Percentiles rank a stretch among this genome's conserved stretches.
These are phyloP conservation scores for Pseudachorutes palmiensis DNA, from an alignment of 1,140 invertebrate genomes.

Conservation along the genomic window DNA sequence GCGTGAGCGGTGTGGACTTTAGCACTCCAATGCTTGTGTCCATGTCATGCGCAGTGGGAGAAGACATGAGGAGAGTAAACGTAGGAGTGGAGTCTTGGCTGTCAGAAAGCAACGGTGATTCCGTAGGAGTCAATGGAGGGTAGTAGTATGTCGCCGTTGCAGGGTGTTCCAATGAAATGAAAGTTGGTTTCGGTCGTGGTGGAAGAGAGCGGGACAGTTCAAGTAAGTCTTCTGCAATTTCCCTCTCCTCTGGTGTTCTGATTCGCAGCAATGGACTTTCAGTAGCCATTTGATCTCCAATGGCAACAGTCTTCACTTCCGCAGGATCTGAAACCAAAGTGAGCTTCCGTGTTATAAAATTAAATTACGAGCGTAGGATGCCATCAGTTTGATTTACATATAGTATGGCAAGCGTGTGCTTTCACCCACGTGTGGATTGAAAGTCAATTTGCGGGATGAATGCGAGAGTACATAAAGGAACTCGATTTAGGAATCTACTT, in stretches of 20 bases:
- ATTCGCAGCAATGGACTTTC: conserved; percentile 32
- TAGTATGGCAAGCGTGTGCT: no score
- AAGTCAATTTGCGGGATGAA: no score
- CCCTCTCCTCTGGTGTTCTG: conserved; percentile 59
- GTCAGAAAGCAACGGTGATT: neutral
- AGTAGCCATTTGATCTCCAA: no score
- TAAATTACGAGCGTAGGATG: no score
- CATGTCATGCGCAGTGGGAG: neutral
- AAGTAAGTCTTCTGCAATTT: conserved; percentile 41
- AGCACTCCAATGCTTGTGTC: neutral
- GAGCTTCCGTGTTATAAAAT: no score
- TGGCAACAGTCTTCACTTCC: no score
- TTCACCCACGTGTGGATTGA: no score
- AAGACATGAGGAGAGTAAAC: neutral
- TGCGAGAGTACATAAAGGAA: no score
- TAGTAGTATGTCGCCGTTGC: neutral
- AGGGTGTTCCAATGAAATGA: conserved; percentile 14
- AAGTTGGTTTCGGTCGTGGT: conserved; percentile 27
- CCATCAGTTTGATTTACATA: no score
- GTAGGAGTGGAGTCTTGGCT: neutral
- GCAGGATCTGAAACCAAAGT: no score
- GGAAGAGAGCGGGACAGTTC: conserved; percentile 34
- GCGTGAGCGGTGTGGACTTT: conserved; percentile 50
- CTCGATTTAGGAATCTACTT: no score
- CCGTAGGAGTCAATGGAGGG: neutral